Conservation (phyloP, 2,113 vertebrate genomes). For the Archilochus colubris region DNA sequence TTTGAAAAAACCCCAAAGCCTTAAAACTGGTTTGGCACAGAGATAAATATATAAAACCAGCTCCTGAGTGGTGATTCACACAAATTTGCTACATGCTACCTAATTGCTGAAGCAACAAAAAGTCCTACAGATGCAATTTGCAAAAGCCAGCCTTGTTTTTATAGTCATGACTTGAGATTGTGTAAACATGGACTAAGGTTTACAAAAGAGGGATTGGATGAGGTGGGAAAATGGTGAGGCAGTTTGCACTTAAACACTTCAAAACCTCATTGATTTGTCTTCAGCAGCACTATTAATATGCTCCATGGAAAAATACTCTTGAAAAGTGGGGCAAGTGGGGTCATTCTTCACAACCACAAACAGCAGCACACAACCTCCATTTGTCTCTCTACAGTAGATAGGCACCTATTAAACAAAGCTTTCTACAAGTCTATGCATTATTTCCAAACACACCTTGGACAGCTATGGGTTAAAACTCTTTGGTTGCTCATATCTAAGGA, state of each 20-base stretch:
- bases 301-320: neutral
- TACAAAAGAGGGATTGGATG: rapidly evolving
- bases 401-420: neutral
- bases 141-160: neutral
- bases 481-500: neutral
- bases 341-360: neutral
- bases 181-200: neutral
- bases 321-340: neutral
- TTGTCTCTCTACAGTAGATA: neutral
- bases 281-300: neutral
- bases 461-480: neutral
- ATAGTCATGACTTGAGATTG: neutral
- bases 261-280: neutral
- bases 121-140: neutral
- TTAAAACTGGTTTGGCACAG: neutral
- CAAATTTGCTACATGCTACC: neutral
- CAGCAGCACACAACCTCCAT: neutral
- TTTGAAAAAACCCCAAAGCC: neutral
- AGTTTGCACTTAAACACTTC: neutral
- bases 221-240: neutral
- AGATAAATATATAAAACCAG: rapidly evolving
- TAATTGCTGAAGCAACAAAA: neutral
- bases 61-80: neutral
- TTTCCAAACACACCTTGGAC: neutral
- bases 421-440: rapidly evolving